A percentile compares a stretch with the other conserved stretches of the same genome.
Evolutionary conservation across 2,888 invertebrate species (phyloP).

Genomic region (Fragum fragum): DNA sequence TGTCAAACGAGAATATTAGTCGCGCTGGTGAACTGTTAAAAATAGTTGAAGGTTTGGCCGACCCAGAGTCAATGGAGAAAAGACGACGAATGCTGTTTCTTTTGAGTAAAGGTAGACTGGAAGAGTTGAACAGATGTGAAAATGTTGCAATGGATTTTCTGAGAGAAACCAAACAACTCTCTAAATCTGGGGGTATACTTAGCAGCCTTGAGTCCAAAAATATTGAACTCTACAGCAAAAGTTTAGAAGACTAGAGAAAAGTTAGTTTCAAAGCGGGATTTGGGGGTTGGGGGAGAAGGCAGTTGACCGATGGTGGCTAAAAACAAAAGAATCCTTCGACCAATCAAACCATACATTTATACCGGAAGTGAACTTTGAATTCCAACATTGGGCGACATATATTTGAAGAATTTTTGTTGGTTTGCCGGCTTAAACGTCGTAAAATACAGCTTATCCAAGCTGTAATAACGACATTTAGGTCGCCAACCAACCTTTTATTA

Average conservation of each 20-base stretch:
- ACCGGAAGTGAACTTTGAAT: too few species aligned
- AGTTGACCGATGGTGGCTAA: too few species aligned
- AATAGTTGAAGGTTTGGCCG: not conserved
- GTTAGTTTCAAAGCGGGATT: too few species aligned
- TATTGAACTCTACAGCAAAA: conserved; percentile 1
- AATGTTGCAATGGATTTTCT: conserved; percentile 10
- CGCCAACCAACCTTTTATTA: too few species aligned
- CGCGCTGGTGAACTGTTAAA: not conserved
- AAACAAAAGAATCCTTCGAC: too few species aligned
- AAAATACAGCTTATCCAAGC: too few species aligned
- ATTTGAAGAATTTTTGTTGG: too few species aligned
- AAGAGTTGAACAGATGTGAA: not conserved
- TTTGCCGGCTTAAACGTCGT: too few species aligned
- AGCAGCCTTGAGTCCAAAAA: not conserved
- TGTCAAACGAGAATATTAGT: not conserved
- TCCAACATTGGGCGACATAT: too few species aligned
- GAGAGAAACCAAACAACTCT: not conserved
- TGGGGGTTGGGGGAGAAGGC: too few species aligned
- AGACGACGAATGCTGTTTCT: conserved; percentile 8
- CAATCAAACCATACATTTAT: too few species aligned
- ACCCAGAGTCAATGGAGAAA: not conserved
- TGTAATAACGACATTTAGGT: too few species aligned
- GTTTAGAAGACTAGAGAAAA: not conserved
- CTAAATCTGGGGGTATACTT: conserved; percentile 12
- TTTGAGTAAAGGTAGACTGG: conserved; percentile 4